Evolutionary conservation across 2,113 vertebrate genomes (phyloP), one percentile per base, ranked within the genome.

Genomic region (Brachyistius frenatus): DNA sequence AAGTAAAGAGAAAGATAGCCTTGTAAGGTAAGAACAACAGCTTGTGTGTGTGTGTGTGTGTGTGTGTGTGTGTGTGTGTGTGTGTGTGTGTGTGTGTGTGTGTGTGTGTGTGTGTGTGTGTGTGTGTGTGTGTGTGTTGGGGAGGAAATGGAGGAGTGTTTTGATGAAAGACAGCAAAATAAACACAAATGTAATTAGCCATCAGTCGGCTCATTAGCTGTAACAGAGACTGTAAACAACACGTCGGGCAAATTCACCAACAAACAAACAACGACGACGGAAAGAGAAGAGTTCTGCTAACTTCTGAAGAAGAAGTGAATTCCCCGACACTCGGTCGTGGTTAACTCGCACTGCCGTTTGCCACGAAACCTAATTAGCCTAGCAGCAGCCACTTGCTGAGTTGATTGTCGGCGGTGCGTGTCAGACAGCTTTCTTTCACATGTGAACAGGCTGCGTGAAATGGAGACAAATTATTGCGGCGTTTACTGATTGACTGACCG

Each of bases 171-270:
- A 77, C 60, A 63, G 67, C 61, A 65, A 85, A 86, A 90, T 85
- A 83, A 78, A 89, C 76, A 63, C 8, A 37, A 78, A 82, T 66
- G 49, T 73, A 85, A 91, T 91, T 86, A 86, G 55, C 74, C 57
- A 66, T 85, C 69, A 80, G 81, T 39, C 7, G 68, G 47, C 61
- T 80, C 66, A 75, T 79, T 85, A 81, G 81, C 60, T 0, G 23
- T 41, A 73, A 67, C 1, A 2, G 63, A 73, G 47, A 60, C 9
- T 62, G 49, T 75, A 81, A 83, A 86, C 78, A 86, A 72, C 57
- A 32, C 49, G 73, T 78, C 11, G 5, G 84, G 35, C 14, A 39
- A 46, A 72, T 72, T 66, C 69, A 84, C 64, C 58, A 56, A 79
- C 32, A 73, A 65, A 13, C 23, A 65, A 54, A 37, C n/a, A 2